These are phyloP conservation scores for Steinernema carpocapsae DNA, from an alignment of 2,888 invertebrate species.

Conservation along the genomic window DNA sequence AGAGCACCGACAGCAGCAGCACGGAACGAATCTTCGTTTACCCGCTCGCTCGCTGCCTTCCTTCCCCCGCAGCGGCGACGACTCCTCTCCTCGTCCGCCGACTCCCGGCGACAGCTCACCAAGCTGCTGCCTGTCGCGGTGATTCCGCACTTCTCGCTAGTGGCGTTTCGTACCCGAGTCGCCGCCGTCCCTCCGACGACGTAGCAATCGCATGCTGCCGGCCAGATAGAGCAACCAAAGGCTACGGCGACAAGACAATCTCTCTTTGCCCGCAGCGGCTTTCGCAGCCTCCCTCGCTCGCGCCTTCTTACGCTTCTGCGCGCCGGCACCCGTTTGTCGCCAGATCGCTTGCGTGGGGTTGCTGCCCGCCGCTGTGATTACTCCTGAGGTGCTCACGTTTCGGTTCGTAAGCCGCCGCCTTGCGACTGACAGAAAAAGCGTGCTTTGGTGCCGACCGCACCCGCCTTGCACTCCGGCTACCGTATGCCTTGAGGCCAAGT, in stretches of 20 bases:
- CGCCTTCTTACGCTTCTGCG: conserved; percentile 28
- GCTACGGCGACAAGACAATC: conserved; percentile 29
- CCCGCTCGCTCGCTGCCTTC: background rate
- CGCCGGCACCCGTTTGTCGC: conserved; percentile 20
- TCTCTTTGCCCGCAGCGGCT: conserved; percentile 27
- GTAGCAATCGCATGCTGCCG: conserved; percentile 5
- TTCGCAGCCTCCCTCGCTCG: background rate
- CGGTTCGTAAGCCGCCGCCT: background rate
- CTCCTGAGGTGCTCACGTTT: background rate
- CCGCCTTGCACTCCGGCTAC: background rate
- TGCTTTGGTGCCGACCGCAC: too few species aligned
- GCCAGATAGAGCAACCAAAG: conserved; percentile 20
- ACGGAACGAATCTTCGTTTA: conserved; percentile 7
- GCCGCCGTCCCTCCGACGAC: conserved; percentile 1
- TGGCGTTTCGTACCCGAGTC: conserved; percentile 26
- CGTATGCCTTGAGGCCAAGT: background rate
- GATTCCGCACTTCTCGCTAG: conserved; percentile 13
- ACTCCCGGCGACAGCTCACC: background rate
- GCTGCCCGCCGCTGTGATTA: conserved; percentile 2
- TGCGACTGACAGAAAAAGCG: too few species aligned
- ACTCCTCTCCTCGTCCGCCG: conserved; percentile 3
- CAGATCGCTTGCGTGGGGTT: background rate
- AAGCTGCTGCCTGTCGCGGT: conserved; percentile 19
- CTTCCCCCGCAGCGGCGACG: background rate
- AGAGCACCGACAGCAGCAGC: background rate